A percentile compares a stretch with the other conserved stretches of the same genome.
Conservation (phyloP, 2,797 vertebrate species). For the Trachops cirrhosus region DNA sequence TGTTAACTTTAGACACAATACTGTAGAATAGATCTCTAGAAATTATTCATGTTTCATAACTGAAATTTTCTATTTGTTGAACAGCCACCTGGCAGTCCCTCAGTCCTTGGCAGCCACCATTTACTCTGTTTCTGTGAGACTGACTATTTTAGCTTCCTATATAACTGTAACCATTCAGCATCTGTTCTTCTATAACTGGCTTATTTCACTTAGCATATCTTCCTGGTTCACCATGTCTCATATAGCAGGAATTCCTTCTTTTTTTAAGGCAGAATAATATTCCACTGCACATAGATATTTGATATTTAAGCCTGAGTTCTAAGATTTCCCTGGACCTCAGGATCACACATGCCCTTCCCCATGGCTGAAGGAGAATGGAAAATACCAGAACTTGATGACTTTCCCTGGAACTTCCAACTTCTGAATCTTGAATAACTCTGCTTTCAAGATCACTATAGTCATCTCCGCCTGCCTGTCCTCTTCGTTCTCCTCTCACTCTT, state of each 20-base stretch:
- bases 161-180: too few relatives aligned
- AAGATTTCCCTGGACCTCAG: neutral
- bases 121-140: neutral
- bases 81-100: neutral
- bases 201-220: neutral
- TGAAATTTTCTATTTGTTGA: neutral
- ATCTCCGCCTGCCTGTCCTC: neutral
- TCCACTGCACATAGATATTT: neutral
- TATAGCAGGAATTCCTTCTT: neutral
- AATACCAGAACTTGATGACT: neutral
- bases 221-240: neutral
- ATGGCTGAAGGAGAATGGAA: neutral
- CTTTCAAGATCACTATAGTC: neutral
- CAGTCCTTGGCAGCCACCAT: too few relatives aligned
- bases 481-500: neutral
- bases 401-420: neutral
- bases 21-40: neutral
- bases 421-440: neutral
- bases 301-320: neutral
- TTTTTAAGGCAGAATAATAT: neutral
- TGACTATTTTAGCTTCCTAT: neutral
- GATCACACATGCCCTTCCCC: too few relatives aligned
- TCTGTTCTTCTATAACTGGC: neutral
- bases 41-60: neutral
- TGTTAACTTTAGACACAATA: fast-evolving